Conservation (phyloP, 2,888 invertebrate species). For the Arrhopalites spinosus region DNA sequence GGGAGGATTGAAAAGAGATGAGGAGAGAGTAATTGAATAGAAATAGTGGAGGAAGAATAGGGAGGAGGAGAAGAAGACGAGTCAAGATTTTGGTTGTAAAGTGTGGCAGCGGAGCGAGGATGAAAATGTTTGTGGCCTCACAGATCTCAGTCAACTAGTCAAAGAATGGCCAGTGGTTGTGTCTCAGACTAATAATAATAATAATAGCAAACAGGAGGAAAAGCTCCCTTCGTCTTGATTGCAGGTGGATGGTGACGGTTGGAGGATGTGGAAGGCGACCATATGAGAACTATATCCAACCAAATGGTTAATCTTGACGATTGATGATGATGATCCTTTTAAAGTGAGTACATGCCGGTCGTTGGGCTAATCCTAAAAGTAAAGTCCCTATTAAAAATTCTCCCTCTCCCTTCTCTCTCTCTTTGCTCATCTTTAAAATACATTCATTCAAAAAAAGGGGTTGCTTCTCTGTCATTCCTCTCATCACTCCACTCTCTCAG, state of each 20-base stretch:
- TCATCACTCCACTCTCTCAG: no score
- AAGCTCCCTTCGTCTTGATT: no score
- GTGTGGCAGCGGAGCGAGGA: no score
- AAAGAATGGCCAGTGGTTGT: not conserved
- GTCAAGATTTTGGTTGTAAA: no score
- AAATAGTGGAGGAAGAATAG: not conserved
- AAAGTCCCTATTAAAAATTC: no score
- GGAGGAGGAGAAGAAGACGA: not conserved
- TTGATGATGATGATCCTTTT: not conserved
- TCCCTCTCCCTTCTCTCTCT: no score
- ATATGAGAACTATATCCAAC: no score
- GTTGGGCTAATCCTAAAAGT: no score
- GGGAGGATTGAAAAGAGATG: not conserved
- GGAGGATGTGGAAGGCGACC: not conserved
- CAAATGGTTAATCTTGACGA: no score
- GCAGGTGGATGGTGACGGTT: not conserved
- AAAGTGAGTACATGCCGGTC: not conserved
- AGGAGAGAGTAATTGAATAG: not conserved
- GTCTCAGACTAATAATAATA: not conserved
- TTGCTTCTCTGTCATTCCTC: no score
- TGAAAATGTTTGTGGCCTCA: slow-evolving; percentile 33
- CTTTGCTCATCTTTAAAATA: no score
- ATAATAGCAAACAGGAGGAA: not conserved
- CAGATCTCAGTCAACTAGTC: slow-evolving; percentile 28
- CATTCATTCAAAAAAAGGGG: no score